phyloP scores from a whole-genome alignment of 2,888 invertebrate genomes.

The Lepidonotus clava region DNA sequence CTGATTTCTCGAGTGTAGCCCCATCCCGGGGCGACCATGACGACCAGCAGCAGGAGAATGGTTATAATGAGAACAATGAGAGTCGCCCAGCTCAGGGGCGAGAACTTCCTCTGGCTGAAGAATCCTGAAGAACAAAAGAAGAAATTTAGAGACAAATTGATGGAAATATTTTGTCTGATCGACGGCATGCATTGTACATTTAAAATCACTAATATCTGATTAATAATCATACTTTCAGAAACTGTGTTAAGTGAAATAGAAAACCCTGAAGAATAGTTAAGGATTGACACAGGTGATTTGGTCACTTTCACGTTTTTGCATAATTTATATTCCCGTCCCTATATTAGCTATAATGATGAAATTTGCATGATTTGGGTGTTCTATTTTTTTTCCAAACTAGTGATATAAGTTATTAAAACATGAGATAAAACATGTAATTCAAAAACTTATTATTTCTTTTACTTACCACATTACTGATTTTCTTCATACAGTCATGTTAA shows the following conservation, averaged over 20 bases:
- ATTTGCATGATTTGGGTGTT: no score
- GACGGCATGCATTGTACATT: neutral
- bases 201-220: neutral
- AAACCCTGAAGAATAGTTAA: no score
- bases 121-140: neutral
- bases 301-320: neutral
- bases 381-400: no score
- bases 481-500: no score
- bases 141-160: neutral
- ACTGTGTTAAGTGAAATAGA: no score
- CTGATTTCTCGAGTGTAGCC: conserved; percentile 40
- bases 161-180: neutral
- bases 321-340: neutral
- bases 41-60: neutral
- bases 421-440: no score
- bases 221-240: no score
- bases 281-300: no score
- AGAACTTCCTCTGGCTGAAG: neutral
- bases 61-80: neutral
- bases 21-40: conserved; percentile 39
- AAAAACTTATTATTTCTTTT: no score
- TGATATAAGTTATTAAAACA: no score
- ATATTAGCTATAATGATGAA: no score
- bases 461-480: no score
- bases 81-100: neutral